phyloP scores from a whole-genome alignment of 2,113 vertebrate genomes.

The Eubucco bourcierii region DNA sequence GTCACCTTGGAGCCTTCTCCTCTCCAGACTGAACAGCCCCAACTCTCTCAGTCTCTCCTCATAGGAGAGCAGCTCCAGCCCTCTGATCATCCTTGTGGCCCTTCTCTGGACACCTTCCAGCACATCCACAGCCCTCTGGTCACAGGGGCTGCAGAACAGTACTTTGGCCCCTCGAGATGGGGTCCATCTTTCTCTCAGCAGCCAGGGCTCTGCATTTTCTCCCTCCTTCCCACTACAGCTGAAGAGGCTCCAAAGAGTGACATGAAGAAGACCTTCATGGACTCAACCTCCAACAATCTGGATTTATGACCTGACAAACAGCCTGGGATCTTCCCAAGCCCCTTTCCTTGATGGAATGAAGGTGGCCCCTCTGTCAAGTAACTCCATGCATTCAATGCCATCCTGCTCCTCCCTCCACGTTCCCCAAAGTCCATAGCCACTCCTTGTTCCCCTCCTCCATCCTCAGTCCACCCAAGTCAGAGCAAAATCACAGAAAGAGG shows the following conservation, averaged over 20 bases:
- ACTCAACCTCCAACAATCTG: rapidly evolving
- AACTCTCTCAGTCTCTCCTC: too few relatives aligned
- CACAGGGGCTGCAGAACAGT: too few relatives aligned
- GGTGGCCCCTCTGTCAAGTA: not conserved
- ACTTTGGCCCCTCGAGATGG: not conserved
- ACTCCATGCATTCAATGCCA: not conserved
- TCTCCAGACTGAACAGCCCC: too few relatives aligned
- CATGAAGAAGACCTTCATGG: not conserved
- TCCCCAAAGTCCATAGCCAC: not conserved
- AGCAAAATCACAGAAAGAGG: not conserved
- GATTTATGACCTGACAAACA: not conserved
- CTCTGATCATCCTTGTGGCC: too few relatives aligned
- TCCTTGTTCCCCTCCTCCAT: not conserved
- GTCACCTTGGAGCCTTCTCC: too few relatives aligned
- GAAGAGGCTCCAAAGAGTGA: not conserved
- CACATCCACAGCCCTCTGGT: too few relatives aligned
- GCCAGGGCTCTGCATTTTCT: not conserved
- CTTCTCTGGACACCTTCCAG: too few relatives aligned
- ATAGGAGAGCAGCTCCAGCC: too few relatives aligned
- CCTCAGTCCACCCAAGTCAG: not conserved
- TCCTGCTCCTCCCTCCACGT: not conserved
- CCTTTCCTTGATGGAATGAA: not conserved
- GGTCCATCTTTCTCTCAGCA: not conserved
- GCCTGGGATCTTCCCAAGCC: not conserved
- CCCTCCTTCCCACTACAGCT: not conserved